Base-by-base conservation (phyloP, 2,113 vertebrate species). In the Halcyon senegalensis region DNA sequence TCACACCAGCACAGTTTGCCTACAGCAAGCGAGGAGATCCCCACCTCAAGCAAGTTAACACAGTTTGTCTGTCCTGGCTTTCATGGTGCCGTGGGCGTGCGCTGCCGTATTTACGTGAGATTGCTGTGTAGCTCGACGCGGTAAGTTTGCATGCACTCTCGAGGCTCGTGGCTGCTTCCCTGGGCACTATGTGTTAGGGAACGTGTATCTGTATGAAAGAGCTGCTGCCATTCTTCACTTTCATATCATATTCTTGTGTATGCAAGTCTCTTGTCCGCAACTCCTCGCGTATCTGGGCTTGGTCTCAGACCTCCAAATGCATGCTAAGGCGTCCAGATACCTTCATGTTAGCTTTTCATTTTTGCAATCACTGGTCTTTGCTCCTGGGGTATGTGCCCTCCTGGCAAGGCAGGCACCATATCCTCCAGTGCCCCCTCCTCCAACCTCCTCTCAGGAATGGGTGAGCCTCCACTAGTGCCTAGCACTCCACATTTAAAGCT, bases 381-480 rank as follows among this genome's bases (percentile, higher is more conserved):
- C 91, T 96, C 62, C 75, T 84, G 66, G 48, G 87, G n/a, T 89
- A 75, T 74, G 95, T 92, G 92, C 92, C 7, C 2, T 64, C 72
- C 88, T 82, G 73, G 48, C 66, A 95, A 86, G 89, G 93, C 82
- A 63, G 70, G 89, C 72, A 73, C 69, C 50, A 37, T 97, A 95
- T 56, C 92, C 92, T 94, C 81, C 63, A 31, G 97, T 89, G 87
- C 59, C 90, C 94, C 93, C 94, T 97, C 96, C 81, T 96, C 86
- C 23, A 28, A 43, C 92, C 81, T 97, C 93, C 92, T 97, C 90
- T 98, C 97, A 97, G 97, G 97, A 97, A 98, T 96, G 96, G 93
- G 94, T 98, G 97, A 97, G 91, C 92, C 96, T 97, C 96, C 97
- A 94, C 87, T 95, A 96, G 98, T 98, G 97, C 98, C 98, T 98